Evolutionary conservation across 2,113 vertebrate species (phyloP), one percentile per base, ranked within the genome.

Genomic region (Labrus mixtus): DNA sequence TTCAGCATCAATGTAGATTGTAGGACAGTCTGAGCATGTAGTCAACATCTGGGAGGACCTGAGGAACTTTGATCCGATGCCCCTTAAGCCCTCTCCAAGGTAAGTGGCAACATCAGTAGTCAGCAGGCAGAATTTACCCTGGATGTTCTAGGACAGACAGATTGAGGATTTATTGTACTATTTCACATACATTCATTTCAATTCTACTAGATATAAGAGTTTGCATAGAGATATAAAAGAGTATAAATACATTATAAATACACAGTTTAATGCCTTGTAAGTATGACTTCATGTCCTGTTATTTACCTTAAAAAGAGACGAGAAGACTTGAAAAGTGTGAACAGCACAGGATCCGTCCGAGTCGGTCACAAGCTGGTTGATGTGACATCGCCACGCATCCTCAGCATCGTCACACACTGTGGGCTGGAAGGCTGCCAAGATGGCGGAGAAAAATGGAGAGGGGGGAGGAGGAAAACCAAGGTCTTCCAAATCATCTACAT

Each of bases 301-400:
- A 55, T 80, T 61, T 87, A 99, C 98, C 97, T 98, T 97, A 90
- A 99, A 99, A 91, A 99, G 89, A 56, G 97, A 96, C 73, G 97
- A 99, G 94, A 99, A 99, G 84, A 99, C 96, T 43, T 98, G 97
- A 93, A 99, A 99, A 16, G 98, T 99, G 88, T 99, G 99, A 77
- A 99, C 97, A 0, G 98, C 98, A 54, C 97, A 98, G 45, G 98
- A 99, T 0, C 98, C 98, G 2, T 99, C 98, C 0, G 96, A 95
- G 89, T 99, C 98, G 0, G 95, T 93, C 95, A 99, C 96, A 68
- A 99, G 97, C 89, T 98, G 98, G 94, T 95, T 97, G 87, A 99
- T 94, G 55, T 99, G 98, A 81, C 95, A 97, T 8, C 95, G 97
- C 98, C 98, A 99, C 23, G 98, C 97, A 92, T 94, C 94, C 82